phyloP scores from a whole-genome alignment of 1,140 invertebrate species.

The Aphis craccivora region DNA sequence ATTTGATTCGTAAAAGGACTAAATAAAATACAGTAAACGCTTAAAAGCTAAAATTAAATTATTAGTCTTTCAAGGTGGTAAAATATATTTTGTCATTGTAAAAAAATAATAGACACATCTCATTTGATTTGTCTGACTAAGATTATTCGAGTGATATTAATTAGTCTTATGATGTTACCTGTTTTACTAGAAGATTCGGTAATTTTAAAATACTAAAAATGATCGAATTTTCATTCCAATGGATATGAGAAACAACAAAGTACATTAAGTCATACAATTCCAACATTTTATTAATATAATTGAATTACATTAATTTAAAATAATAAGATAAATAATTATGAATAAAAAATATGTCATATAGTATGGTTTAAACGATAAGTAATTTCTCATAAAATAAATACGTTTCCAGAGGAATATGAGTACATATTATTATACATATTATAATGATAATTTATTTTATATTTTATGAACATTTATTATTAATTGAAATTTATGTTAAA shows the following conservation, averaged over 20 bases:
- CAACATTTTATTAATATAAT: neutral
- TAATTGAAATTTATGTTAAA: neutral
- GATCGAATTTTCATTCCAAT: too few species aligned
- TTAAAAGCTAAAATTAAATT: neutral
- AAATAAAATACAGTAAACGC: neutral
- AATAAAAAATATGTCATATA: neutral
- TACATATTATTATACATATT: neutral
- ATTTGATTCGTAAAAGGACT: neutral
- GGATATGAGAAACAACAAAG: neutral
- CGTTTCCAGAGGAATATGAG: neutral
- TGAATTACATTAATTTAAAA: neutral
- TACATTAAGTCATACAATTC: neutral
- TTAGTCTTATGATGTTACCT: neutral
- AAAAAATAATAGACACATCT: neutral
- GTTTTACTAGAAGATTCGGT: neutral
- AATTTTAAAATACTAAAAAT: neutral
- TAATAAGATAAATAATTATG: neutral
- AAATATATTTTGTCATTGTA: neutral
- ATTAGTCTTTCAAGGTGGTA: neutral
- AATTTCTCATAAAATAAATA: neutral
- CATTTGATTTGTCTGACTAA: neutral
- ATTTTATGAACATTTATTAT: neutral
- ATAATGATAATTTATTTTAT: neutral
- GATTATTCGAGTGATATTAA: neutral
- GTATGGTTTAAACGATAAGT: neutral